Base-by-base conservation (phyloP, 92 coral and sea anemone species). In the Zoanthus sociatus region DNA sequence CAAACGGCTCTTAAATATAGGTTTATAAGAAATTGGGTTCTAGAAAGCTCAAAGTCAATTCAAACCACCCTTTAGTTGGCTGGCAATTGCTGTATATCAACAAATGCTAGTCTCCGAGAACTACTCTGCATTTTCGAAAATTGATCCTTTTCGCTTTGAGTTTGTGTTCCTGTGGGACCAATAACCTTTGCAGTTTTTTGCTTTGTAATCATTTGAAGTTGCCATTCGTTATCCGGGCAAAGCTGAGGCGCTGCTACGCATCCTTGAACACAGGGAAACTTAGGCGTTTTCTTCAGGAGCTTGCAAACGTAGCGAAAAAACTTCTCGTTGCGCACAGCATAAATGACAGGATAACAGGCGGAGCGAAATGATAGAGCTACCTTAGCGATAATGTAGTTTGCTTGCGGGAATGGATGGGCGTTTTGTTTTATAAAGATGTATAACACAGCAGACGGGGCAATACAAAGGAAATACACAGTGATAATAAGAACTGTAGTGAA, bases 401-500 rank as follows among this genome's bases (percentile, higher is more conserved):
- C 17, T 6, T 51, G 77, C 3, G 89, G 89, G 55, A 83, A 88
- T 30, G 32, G 60, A 21, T 32, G 33, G 31, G 93, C 61, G 37
- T 90, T 86, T 16, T 69, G 73, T n/a, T 90, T 84, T 45, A 92
- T 87, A 48, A 89, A 84, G 73, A 91, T 73, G 32, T 89, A 91
- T 71, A 90, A 79, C 21, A 92, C 83, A 37, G 88, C 89, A 71
- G 92, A 87, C 0, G 97, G 97, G 32, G 84, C 55, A 17, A 94
- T 89, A 73, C 97, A 94, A 37, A 94, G 92, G 20, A 94, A 88
- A 60, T 94, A 94, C 70, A 94, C 94, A 17, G 90, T 50, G 21
- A 92, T 92, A 60, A 94, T 94, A 9, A 92, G 79, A 46, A 94
- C 72, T 6, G 97, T 94, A 12, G 97, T 94, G 48, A 87, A 94